Evolutionary conservation across 2,888 invertebrate genomes (phyloP).

Genomic region (Taenaris catops): DNA sequence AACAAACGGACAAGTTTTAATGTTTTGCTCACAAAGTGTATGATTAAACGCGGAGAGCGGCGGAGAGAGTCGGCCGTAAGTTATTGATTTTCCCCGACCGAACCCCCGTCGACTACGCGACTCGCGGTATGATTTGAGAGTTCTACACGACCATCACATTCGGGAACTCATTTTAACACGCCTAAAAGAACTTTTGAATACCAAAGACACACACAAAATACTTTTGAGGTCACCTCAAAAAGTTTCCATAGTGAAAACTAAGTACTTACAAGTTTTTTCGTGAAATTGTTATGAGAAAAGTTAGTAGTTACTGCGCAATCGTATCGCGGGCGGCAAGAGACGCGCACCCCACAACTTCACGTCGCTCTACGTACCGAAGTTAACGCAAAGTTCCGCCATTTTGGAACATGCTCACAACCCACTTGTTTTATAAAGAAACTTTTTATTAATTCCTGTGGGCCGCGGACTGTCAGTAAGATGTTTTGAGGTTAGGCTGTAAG

Average conservation of each 20-base stretch:
- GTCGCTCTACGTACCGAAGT: slow-evolving; percentile 79
- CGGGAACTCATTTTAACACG: slow-evolving; percentile 40
- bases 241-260: slow-evolving; percentile 40
- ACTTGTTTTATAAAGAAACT: slow-evolving; percentile 82
- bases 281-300: slow-evolving; percentile 62
- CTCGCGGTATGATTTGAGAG: slow-evolving; percentile 55
- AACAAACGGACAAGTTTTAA: slow-evolving; percentile 80
- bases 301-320: slow-evolving; percentile 64
- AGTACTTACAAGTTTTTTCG: slow-evolving; percentile 52
- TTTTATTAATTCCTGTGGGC: slow-evolving; percentile 81
- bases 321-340: slow-evolving; percentile 47
- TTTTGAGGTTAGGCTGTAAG: slow-evolving; percentile 75
- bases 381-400: slow-evolving; percentile 81
- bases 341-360: slow-evolving; percentile 79
- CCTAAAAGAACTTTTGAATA: slow-evolving; percentile 46
- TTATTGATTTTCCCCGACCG: slow-evolving; percentile 79
- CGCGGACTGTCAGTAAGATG: slow-evolving; percentile 79
- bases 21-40: slow-evolving; percentile 80
- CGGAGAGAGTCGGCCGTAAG: slow-evolving; percentile 78
- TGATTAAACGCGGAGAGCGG: slow-evolving; percentile 80
- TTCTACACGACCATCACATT: slow-evolving; percentile 46
- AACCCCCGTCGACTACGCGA: slow-evolving; percentile 71
- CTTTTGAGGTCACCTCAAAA: slow-evolving; percentile 37
- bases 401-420: slow-evolving; percentile 81
- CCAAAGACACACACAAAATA: slow-evolving; percentile 31